These are phyloP conservation scores for Trogon surrucura DNA, from an alignment of 2,113 vertebrate genomes.

Conservation along the genomic window DNA sequence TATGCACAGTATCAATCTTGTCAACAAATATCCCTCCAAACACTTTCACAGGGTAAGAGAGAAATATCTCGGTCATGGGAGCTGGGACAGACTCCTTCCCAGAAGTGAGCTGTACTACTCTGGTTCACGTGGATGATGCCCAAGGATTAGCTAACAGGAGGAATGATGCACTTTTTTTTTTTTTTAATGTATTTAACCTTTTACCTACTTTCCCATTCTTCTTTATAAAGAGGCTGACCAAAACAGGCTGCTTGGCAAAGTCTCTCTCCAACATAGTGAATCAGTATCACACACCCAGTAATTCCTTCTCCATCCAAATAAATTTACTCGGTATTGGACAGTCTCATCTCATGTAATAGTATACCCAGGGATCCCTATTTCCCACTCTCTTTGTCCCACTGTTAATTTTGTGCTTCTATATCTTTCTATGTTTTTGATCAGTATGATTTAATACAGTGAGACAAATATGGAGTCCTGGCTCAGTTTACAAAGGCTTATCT, in stretches of 20 bases:
- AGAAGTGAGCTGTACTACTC: background rate
- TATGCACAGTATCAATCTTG: background rate
- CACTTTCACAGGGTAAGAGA: background rate
- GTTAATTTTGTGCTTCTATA: slow-evolving; percentile 20
- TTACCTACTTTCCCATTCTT: slow-evolving; percentile 58
- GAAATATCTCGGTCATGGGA: background rate
- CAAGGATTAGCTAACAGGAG: slow-evolving; percentile 39
- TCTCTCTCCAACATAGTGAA: slow-evolving; percentile 65
- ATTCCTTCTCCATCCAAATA: slow-evolving; percentile 55
- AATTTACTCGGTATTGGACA: background rate
- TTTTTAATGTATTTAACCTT: slow-evolving; percentile 27
- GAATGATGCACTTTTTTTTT: background rate
- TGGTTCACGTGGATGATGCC: slow-evolving; percentile 28
- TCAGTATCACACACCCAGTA: slow-evolving; percentile 68
- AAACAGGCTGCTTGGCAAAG: slow-evolving; percentile 52
- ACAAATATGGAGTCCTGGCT: slow-evolving; percentile 41
- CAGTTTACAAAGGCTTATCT: slow-evolving; percentile 42
- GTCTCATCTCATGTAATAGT: background rate
- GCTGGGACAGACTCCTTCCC: background rate
- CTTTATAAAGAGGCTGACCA: slow-evolving; percentile 53
- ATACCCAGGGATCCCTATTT: slow-evolving; percentile 1
- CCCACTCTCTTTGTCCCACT: background rate
- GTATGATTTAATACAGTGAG: slow-evolving; percentile 42
- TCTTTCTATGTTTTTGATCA: slow-evolving; percentile 21
- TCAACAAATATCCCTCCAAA: slow-evolving; percentile 17